A percentile compares a stretch with the other conserved stretches of the same genome.
Evolutionary conservation across 37 sponge, comb jelly and placozoan species (phyloP).

Genomic region (Theonella swinhoei): DNA sequence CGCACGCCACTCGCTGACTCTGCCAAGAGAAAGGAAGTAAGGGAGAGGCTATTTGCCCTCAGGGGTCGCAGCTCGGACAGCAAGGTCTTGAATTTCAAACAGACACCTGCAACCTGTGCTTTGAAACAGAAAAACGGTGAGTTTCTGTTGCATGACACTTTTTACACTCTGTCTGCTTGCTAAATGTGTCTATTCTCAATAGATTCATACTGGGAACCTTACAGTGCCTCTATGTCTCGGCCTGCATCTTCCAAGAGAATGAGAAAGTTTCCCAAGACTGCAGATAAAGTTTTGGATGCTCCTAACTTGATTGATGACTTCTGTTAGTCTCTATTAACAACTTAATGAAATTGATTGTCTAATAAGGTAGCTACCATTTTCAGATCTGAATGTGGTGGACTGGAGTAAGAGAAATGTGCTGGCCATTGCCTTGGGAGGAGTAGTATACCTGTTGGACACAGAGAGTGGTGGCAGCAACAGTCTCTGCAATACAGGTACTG

Average conservation of each 20-base stretch:
- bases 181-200: background rate
- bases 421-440: slow-evolving; percentile 78
- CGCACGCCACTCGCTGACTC: background rate
- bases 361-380: too few relatives aligned
- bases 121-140: background rate
- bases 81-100: slow-evolving; percentile 38
- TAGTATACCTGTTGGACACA: slow-evolving; percentile 84
- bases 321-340: slow-evolving; percentile 45
- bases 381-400: slow-evolving; percentile 88
- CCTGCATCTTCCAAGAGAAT: slow-evolving; percentile 11
- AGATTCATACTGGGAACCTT: slow-evolving; percentile 49
- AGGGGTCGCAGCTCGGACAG: slow-evolving; percentile 29
- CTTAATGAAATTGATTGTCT: too few relatives aligned
- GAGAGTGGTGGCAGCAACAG: slow-evolving; percentile 50
- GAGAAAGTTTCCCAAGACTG: slow-evolving; percentile 63
- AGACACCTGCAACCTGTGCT: slow-evolving; percentile 2
- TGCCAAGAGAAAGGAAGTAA: background rate
- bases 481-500: slow-evolving; percentile 24
- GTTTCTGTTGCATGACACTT: background rate
- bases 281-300: slow-evolving; percentile 89
- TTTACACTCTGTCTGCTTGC: background rate
- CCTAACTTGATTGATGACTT: slow-evolving; percentile 87
- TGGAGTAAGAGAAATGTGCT: slow-evolving; percentile 79
- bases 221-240: background rate
- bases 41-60: background rate